These are phyloP conservation scores for Turdus rufiventris DNA, from an alignment of 2,113 vertebrate genomes.

Conservation along the genomic window DNA sequence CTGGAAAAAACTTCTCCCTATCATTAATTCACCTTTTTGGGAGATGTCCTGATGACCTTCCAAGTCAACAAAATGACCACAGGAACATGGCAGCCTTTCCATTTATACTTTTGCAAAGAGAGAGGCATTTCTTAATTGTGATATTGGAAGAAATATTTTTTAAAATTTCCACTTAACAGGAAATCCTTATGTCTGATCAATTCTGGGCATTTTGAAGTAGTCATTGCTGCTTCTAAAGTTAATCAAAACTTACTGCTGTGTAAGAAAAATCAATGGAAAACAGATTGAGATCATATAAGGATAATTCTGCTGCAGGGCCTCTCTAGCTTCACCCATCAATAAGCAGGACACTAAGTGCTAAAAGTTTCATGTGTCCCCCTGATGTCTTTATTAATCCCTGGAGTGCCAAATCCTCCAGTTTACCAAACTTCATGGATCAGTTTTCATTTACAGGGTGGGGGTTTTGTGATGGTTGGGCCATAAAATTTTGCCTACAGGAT, in stretches of 20 bases:
- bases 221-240: conserved; percentile 51
- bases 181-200: conserved; percentile 70
- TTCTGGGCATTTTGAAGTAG: conserved; percentile 51
- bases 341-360: not conserved
- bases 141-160: conserved; percentile 65
- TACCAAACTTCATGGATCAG: not conserved
- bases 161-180: conserved; percentile 69
- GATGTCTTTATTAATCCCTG: not conserved
- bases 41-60: not conserved
- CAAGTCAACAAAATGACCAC: not conserved
- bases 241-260: conserved; percentile 50
- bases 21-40: not conserved
- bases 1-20: not conserved
- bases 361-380: not conserved
- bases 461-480: not conserved
- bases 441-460: no score
- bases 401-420: not conserved
- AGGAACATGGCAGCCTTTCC: not conserved
- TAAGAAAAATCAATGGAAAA: conserved; percentile 53
- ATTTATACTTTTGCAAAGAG: not conserved
- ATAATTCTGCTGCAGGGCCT: not conserved
- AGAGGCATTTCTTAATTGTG: conserved; percentile 40
- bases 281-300: conserved; percentile 7
- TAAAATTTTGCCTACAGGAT: not conserved
- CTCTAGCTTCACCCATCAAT: not conserved